phyloP scores from a whole-genome alignment of 2,797 vertebrate genomes.

The Tragopan temminckii region DNA sequence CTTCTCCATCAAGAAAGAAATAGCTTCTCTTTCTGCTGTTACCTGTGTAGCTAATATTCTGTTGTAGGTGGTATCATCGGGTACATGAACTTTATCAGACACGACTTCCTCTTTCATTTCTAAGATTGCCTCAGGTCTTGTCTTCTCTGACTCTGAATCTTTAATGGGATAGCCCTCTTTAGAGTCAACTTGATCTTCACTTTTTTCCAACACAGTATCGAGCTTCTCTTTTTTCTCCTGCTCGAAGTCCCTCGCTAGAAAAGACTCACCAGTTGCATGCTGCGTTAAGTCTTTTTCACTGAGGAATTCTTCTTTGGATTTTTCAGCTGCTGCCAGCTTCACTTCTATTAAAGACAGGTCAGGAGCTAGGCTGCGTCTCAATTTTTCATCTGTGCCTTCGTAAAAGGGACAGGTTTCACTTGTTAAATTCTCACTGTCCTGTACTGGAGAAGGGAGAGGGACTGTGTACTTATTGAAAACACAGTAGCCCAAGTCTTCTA shows the following conservation, averaged over 20 bases:
- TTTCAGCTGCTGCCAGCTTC: slow-evolving; percentile 84
- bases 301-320: slow-evolving; percentile 77
- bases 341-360: slow-evolving; percentile 85
- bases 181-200: slow-evolving; percentile 77
- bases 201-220: slow-evolving; percentile 83
- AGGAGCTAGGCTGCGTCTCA: slow-evolving; percentile 75
- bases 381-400: slow-evolving; percentile 81
- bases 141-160: slow-evolving; percentile 56
- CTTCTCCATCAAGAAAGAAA: slow-evolving; percentile 62
- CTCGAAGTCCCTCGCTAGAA: slow-evolving; percentile 76
- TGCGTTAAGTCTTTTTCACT: slow-evolving; percentile 69
- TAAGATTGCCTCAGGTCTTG: slow-evolving; percentile 11
- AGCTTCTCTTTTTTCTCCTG: slow-evolving; percentile 82
- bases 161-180: slow-evolving; percentile 56
- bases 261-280: slow-evolving; percentile 36
- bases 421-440: slow-evolving; percentile 83
- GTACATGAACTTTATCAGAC: slow-evolving; percentile 9
- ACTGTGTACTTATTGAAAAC: slow-evolving; percentile 99
- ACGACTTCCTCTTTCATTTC: slow-evolving; percentile 58
- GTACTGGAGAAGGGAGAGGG: slow-evolving; percentile 95
- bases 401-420: slow-evolving; percentile 83
- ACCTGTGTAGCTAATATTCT: slow-evolving; percentile 46
- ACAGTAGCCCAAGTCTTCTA: slow-evolving; percentile 97
- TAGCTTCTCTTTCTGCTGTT: slow-evolving; percentile 26
- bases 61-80: slow-evolving; percentile 22